Conservation (phyloP, 2,888 invertebrate genomes). For the Drosophila nigricruria region DNA sequence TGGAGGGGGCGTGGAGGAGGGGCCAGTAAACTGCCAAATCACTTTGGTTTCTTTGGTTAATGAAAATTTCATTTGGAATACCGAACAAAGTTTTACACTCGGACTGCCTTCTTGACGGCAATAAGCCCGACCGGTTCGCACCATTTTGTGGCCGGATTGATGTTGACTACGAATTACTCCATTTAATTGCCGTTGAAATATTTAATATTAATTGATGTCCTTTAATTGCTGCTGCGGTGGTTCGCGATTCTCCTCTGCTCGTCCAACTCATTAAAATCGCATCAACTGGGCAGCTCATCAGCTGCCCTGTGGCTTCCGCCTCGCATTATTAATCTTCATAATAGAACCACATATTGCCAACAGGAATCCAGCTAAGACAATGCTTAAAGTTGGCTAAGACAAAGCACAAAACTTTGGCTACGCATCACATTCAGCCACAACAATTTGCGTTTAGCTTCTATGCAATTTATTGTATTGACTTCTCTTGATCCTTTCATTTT, state of each 20-base stretch:
- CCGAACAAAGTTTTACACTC: slow-evolving; percentile 57
- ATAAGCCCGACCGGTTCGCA: slow-evolving; percentile 40
- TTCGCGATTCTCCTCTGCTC: neutral
- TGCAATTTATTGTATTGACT: slow-evolving; percentile 41
- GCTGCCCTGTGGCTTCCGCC: slow-evolving; percentile 6
- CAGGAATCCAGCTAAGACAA: slow-evolving; percentile 63
- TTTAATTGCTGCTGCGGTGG: slow-evolving; percentile 68
- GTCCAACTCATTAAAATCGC: slow-evolving; percentile 74
- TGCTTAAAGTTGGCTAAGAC: slow-evolving; percentile 49
- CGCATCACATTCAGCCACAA: neutral
- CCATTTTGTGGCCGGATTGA: slow-evolving; percentile 57
- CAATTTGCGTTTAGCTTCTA: slow-evolving; percentile 22
- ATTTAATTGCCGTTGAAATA: slow-evolving; percentile 79
- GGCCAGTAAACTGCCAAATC: slow-evolving; percentile 55
- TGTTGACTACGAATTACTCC: slow-evolving; percentile 63
- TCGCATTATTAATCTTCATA: slow-evolving; percentile 78
- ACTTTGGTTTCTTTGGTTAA: slow-evolving; percentile 77
- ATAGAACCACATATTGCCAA: slow-evolving; percentile 59
- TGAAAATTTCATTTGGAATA: slow-evolving; percentile 72
- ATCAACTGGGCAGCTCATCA: slow-evolving; percentile 50
- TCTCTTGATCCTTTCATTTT: slow-evolving; percentile 2
- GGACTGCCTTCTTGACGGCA: slow-evolving; percentile 19
- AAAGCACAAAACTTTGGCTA: slow-evolving; percentile 35
- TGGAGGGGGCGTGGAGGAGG: neutral
- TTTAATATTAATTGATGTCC: slow-evolving; percentile 81